A percentile compares a stretch with the other conserved stretches of the same genome.
phyloP scores from a whole-genome alignment of 2,888 invertebrate species.

The Tromatobia lineatoria region DNA sequence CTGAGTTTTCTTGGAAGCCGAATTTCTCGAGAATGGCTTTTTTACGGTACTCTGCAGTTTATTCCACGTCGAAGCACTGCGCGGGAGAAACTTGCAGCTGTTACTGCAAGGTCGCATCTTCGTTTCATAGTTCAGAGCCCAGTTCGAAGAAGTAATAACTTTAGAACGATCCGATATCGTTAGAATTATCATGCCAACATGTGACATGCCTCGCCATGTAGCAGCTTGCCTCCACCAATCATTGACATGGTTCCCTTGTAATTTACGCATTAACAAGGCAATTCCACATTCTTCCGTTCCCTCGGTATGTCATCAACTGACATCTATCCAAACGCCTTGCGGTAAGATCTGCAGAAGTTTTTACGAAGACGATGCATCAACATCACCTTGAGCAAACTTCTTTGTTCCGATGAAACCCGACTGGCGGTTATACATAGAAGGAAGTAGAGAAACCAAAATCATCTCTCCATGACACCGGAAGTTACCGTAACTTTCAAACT shows the following conservation, averaged over 20 bases:
- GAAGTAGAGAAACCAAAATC: slow-evolving; percentile 14
- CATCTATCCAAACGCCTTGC: not conserved
- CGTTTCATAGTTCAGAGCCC: not conserved
- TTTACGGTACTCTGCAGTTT: too few relatives aligned
- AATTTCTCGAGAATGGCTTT: too few relatives aligned
- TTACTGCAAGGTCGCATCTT: not conserved
- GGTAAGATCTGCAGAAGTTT: not conserved
- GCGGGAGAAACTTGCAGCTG: not conserved
- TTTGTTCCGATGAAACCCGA: slow-evolving; percentile 15
- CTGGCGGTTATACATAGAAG: slow-evolving; percentile 40
- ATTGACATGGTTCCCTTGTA: not conserved
- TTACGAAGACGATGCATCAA: slow-evolving; percentile 14
- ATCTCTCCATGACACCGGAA: slow-evolving; percentile 48
- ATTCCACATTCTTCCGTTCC: not conserved
- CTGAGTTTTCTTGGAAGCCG: too few relatives aligned
- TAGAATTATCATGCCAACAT: not conserved
- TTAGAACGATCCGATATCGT: not conserved
- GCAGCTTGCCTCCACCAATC: not conserved
- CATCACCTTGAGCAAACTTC: not conserved
- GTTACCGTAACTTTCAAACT: slow-evolving; percentile 55
- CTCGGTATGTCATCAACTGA: not conserved
- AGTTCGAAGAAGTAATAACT: not conserved
- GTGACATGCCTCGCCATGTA: not conserved
- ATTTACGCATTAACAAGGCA: not conserved
- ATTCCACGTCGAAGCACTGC: too few relatives aligned